Base-by-base conservation (phyloP, 2,113 vertebrate genomes). In the Marcusenius ussheri region DNA sequence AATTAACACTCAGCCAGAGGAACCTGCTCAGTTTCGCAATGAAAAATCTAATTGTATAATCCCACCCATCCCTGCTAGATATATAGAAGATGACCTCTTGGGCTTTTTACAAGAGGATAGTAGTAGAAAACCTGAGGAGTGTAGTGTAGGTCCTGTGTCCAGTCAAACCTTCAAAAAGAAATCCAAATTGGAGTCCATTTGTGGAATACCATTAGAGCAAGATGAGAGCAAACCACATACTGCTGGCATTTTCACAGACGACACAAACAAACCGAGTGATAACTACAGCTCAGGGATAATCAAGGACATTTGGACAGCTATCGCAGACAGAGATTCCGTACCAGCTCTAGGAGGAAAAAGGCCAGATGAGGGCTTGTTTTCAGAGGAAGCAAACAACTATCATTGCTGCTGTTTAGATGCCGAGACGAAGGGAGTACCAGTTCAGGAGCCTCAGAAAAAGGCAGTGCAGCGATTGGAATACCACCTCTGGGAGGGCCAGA, bases 141-240 rank as follows among this genome's bases (percentile, higher is more conserved):
- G 95, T 91, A 95, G 93, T 89, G 93, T 96, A 93, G 96, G 95
- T 94, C 95, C 97, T 90, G 95, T 97, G 83, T 95, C 97, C 90
- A 95, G 94, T 83, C 96, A 97, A 94, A 94, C 96, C 94, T 97
- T 97, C 92, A 96, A 97, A 93, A 98, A 97, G 95, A 98, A 97
- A 94, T 99, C 98, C 2, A 99, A 99, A 95, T 96, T 99, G 94
- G 98, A 99, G 95, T 99, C 98, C 89, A 94, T 99, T 94, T 99
- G 98, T 95, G 98, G 98, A 92, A 99, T 99, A 94, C 97, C 97
- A 90, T 95, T 99, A 90, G 98, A 99, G 94, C 96, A 98, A 91
- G 91, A 96, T 88, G 97, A 97, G 92, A 95, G 96, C 93, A 97
- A 97, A 95, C 94, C 96, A 94, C 97, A 97, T 93, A 92, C 95